Evolutionary conservation across 1,140 invertebrate species (phyloP).

Genomic region (Proales similis): DNA sequence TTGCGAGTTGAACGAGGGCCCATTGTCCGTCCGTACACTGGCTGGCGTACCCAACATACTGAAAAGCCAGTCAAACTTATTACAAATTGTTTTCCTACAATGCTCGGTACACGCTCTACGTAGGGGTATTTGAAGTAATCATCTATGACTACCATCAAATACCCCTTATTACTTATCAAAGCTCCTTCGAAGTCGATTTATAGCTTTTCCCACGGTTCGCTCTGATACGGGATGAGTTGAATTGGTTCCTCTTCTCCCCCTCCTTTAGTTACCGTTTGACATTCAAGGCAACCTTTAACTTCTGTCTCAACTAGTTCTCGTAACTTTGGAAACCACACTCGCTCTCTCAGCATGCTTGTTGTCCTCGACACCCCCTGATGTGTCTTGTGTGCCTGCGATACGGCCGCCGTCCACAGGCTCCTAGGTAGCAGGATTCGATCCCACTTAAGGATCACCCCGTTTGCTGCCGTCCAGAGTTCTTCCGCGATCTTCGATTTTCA

Average conservation of each 20-base stretch:
- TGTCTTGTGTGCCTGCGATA: slow-evolving; percentile 39
- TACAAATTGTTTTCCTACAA: slow-evolving; percentile 36
- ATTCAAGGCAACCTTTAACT: slow-evolving; percentile 39
- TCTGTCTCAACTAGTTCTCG: slow-evolving; percentile 38
- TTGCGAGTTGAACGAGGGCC: slow-evolving; percentile 39
- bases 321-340: slow-evolving; percentile 40
- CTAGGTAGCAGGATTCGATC: slow-evolving; percentile 39
- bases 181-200: slow-evolving; percentile 44
- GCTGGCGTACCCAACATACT: slow-evolving; percentile 38
- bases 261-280: slow-evolving; percentile 38
- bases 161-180: slow-evolving; percentile 41
- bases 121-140: slow-evolving; percentile 44
- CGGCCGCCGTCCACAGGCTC: slow-evolving; percentile 32
- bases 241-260: slow-evolving; percentile 40
- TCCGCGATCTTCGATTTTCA: neutral
- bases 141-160: slow-evolving; percentile 43
- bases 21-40: slow-evolving; percentile 39
- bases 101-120: slow-evolving; percentile 40
- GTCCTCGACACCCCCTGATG: slow-evolving; percentile 41
- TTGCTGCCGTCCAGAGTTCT: too few relatives aligned
- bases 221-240: slow-evolving; percentile 39
- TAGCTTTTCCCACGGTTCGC: slow-evolving; percentile 41
- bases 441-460: slow-evolving; percentile 35
- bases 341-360: slow-evolving; percentile 39
- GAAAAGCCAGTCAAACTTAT: slow-evolving; percentile 38